phyloP scores from a whole-genome alignment of 37 sponge, comb jelly and placozoan species.

The Chondrosia reniformis region DNA sequence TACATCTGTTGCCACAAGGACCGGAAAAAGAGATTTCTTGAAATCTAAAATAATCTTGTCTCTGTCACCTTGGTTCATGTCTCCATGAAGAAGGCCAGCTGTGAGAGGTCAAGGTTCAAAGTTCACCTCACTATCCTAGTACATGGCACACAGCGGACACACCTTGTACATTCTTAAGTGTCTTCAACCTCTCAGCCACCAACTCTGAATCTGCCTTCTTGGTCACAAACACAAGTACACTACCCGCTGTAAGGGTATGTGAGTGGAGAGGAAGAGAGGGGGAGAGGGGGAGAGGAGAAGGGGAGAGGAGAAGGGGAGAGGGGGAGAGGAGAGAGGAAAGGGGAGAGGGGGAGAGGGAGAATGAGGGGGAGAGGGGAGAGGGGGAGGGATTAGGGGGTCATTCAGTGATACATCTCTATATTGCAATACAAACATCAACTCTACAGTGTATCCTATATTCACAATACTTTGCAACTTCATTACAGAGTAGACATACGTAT shows the following conservation, averaged over 20 bases:
- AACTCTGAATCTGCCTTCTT: constrained; percentile 75
- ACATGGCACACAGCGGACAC: not conserved
- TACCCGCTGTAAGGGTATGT: constrained; percentile 63
- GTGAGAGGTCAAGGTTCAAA: not conserved
- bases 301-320: no score
- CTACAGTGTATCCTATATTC: no score
- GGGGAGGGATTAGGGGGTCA: no score
- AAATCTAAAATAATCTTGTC: constrained; percentile 80
- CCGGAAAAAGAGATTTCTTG: constrained; percentile 79
- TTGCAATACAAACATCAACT: no score
- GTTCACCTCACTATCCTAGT: not conserved
- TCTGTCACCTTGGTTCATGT: constrained; percentile 88
- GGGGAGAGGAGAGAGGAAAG: no score
- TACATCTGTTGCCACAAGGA: constrained; percentile 94
- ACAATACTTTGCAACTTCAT: no score
- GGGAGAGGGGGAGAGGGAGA: no score
- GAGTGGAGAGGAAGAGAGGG: not conserved
- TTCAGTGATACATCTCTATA: no score
- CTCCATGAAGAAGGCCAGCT: constrained; percentile 96
- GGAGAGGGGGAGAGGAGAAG: not conserved
- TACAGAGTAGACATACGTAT: not conserved
- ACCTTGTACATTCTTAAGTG: constrained; percentile 8
- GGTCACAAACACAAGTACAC: constrained; percentile 97
- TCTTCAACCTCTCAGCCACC: constrained; percentile 61
- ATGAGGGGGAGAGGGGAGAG: no score